Percentiles rank a stretch among this genome's conserved stretches.
Evolutionary conservation across 2,113 vertebrate species (phyloP).

Genomic region (Ammospiza nelsoni): DNA sequence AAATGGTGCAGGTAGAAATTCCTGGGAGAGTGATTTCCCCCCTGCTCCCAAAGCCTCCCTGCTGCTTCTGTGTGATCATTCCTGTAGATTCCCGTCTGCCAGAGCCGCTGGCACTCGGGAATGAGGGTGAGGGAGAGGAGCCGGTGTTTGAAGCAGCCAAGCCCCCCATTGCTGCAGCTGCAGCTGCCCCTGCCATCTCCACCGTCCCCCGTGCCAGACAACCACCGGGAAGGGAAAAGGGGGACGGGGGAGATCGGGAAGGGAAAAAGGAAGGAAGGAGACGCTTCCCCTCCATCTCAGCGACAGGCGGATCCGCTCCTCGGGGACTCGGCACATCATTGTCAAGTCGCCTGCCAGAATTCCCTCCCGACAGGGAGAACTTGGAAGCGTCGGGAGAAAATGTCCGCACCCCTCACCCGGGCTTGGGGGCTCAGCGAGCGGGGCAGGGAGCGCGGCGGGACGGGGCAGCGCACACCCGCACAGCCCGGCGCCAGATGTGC

Average conservation of each 20-base stretch:
- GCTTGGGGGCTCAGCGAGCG: rapidly evolving
- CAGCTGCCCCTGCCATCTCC: background rate
- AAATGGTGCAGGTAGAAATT: background rate
- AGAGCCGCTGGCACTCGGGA: background rate
- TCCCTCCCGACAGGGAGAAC: constrained; percentile 29
- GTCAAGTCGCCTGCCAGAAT: constrained; percentile 48
- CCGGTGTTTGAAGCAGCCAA: background rate
- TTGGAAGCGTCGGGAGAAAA: constrained; percentile 32
- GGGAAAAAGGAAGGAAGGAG: background rate
- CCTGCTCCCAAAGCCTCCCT: background rate
- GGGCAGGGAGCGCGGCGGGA: background rate
- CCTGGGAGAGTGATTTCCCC: background rate
- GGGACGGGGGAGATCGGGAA: background rate
- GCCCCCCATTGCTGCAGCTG: background rate
- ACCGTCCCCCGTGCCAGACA: background rate
- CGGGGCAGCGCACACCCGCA: background rate
- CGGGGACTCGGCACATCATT: background rate
- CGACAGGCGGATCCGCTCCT: constrained; percentile 24
- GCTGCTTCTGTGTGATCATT: background rate
- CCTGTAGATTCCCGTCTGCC: background rate
- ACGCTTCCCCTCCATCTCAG: background rate
- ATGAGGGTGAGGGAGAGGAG: background rate
- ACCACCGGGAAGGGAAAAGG: background rate
- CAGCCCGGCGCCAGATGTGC: background rate
- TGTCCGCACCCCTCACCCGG: constrained; percentile 48